A percentile compares a stretch with the other conserved stretches of the same genome.
These are phyloP conservation scores for Podabrus alpinus DNA, from an alignment of 2,888 invertebrate species.

Conservation along the genomic window DNA sequence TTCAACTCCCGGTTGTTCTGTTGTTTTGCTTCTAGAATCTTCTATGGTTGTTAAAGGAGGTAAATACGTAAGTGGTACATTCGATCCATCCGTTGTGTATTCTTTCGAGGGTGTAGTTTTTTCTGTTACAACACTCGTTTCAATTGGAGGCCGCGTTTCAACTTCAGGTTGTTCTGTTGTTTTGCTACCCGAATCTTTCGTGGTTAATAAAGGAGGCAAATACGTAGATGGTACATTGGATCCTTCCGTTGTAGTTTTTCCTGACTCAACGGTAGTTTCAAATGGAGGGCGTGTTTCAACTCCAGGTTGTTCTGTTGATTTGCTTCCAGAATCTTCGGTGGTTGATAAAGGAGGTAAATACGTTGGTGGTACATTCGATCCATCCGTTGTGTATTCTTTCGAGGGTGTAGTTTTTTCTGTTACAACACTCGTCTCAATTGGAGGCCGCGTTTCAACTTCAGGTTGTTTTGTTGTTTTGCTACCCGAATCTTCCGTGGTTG, in stretches of 20 bases:
- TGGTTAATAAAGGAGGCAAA: too few relatives aligned
- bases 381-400: constrained; percentile 2
- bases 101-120: too few relatives aligned
- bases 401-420: neutral
- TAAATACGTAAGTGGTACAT: too few relatives aligned
- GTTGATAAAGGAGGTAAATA: neutral
- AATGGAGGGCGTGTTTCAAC: neutral
- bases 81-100: too few relatives aligned
- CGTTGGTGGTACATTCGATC: neutral
- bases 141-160: neutral
- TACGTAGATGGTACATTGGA: neutral
- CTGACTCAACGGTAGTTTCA: neutral
- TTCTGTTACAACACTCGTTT: neutral
- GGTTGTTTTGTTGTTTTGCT: neutral
- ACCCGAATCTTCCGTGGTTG: too few relatives aligned
- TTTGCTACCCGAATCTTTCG: too few relatives aligned
- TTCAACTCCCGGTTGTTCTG: neutral
- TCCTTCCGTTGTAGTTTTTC: neutral
- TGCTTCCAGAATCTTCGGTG: neutral
- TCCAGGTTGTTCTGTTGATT: neutral
- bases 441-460: neutral
- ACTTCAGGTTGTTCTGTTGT: too few relatives aligned
- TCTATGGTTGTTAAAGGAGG: too few relatives aligned
- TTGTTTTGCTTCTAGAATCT: neutral
- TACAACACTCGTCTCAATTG: constrained; percentile 3